Evolutionary conservation across 2,113 vertebrate genomes (phyloP).

Genomic region (Centropristis striata): DNA sequence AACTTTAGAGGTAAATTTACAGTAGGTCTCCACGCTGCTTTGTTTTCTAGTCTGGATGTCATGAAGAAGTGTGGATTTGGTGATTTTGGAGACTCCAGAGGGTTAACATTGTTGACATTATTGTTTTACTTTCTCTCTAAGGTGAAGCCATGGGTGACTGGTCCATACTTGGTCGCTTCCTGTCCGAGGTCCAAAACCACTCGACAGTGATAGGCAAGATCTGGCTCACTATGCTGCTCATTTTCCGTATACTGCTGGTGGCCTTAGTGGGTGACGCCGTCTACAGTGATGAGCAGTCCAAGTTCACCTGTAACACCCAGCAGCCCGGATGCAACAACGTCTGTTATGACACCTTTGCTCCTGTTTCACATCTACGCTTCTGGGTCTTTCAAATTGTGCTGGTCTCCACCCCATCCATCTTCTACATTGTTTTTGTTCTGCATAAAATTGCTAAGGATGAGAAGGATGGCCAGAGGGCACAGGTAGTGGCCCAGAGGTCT

Average conservation of each 20-base stretch:
- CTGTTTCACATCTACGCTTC: conserved; percentile 78
- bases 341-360: conserved; percentile 78
- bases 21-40: too few species aligned
- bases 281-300: conserved; percentile 80
- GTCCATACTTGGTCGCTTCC: conserved; percentile 80
- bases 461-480: conserved; percentile 60
- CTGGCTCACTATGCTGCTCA: conserved; percentile 82
- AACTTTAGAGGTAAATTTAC: too few species aligned
- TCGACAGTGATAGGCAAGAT: conserved; percentile 83
- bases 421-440: conserved; percentile 80
- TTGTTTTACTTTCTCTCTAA: conserved; percentile 13
- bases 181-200: conserved; percentile 82
- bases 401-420: conserved; percentile 81
- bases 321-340: conserved; percentile 83
- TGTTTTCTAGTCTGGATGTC: too few species aligned
- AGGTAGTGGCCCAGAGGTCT: conserved; percentile 35
- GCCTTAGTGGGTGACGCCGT: conserved; percentile 77
- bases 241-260: conserved; percentile 83
- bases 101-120: background rate
- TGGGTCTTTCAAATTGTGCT: conserved; percentile 84
- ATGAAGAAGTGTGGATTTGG: too few species aligned
- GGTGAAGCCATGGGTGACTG: conserved; percentile 79
- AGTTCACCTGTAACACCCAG: conserved; percentile 82
- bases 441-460: conserved; percentile 83
- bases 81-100: too few species aligned